A percentile compares a stretch with the other conserved stretches of the same genome.
Evolutionary conservation across 2,113 vertebrate genomes (phyloP).

Genomic region (Sclerurus mexicanus): DNA sequence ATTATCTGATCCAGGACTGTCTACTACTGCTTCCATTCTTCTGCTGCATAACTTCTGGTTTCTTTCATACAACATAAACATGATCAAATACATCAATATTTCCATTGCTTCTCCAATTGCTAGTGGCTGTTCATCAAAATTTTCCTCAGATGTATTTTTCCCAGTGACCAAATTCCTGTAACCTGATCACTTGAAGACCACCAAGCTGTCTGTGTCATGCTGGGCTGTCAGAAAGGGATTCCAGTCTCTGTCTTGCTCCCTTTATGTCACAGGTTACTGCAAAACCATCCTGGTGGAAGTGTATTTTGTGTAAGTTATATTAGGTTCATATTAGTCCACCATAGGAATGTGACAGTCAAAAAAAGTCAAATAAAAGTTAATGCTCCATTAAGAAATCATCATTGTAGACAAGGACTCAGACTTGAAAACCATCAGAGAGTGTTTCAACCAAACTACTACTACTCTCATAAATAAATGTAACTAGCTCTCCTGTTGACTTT

Average conservation of each 20-base stretch:
- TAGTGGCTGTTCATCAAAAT: neutral
- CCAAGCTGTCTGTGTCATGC: neutral
- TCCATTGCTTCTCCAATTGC: neutral
- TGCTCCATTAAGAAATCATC: neutral
- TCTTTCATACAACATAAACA: neutral
- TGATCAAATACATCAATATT: neutral
- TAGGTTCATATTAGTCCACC: neutral
- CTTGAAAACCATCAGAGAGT: neutral
- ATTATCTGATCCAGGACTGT: neutral
- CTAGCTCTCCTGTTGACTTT: neutral
- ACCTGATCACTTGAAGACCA: neutral
- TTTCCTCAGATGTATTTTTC: neutral
- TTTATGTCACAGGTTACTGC: neutral
- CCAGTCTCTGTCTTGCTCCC: neutral
- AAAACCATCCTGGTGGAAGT: neutral
- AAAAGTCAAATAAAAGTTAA: neutral
- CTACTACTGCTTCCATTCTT: neutral
- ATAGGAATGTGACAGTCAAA: neutral
- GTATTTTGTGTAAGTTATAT: neutral
- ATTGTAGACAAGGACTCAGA: neutral
- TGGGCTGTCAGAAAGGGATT: neutral
- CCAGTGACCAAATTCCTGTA: neutral
- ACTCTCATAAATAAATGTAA: neutral
- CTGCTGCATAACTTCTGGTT: neutral
- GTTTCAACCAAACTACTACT: neutral